Percentiles rank a stretch among this genome's conserved stretches.
These are phyloP conservation scores for Rhagium mordax DNA, from an alignment of 2,888 invertebrate species.

Conservation along the genomic window DNA sequence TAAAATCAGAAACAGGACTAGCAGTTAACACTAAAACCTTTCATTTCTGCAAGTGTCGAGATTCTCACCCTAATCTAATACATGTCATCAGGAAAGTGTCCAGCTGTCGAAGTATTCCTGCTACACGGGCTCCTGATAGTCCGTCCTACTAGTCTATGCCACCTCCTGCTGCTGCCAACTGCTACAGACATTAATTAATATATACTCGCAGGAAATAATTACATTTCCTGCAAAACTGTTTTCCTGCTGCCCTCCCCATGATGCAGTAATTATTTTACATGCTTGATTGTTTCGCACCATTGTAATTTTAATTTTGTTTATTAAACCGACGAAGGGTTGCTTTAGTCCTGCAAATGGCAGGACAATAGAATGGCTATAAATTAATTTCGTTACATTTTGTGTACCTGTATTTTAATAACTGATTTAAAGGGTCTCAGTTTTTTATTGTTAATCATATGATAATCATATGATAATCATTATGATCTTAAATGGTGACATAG, in stretches of 20 bases:
- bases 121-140: slow-evolving; percentile 34
- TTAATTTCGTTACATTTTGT: slow-evolving; percentile 17
- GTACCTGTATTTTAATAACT: background rate
- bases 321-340: slow-evolving; percentile 44
- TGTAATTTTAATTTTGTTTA: slow-evolving; percentile 65
- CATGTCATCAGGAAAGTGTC: slow-evolving; percentile 69
- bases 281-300: slow-evolving; percentile 63
- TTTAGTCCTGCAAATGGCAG: slow-evolving; percentile 46
- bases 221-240: slow-evolving; percentile 59
- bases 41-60: slow-evolving; percentile 63
- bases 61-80: slow-evolving; percentile 70
- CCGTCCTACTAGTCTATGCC: slow-evolving; percentile 47
- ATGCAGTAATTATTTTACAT: slow-evolving; percentile 65
- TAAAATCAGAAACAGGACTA: slow-evolving; percentile 32
- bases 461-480: no score
- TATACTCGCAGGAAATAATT: slow-evolving; percentile 68
- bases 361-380: slow-evolving; percentile 33
- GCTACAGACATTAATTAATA: slow-evolving; percentile 71
- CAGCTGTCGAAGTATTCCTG: slow-evolving; percentile 64
- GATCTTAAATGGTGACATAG: no score
- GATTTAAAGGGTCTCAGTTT: no score
- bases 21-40: slow-evolving; percentile 58
- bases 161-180: slow-evolving; percentile 68
- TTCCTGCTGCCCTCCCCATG: slow-evolving; percentile 48
- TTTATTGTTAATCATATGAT: no score